Base-by-base conservation (phyloP, 2,797 vertebrate species). In the Gorsachius magnificus region DNA sequence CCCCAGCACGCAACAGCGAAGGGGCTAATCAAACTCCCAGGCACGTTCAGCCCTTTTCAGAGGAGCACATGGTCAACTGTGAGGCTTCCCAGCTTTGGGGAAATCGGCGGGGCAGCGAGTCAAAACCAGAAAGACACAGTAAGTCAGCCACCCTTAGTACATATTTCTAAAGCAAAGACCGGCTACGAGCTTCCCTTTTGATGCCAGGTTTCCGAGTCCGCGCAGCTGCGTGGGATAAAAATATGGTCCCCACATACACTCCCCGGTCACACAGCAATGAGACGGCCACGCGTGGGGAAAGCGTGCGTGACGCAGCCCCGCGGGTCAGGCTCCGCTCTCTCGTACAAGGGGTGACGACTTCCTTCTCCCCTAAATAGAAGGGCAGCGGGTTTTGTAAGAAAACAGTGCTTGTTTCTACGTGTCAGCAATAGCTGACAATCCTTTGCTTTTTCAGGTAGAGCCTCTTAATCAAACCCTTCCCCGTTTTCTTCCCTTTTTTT, bases 281-380 rank as follows among this genome's bases (percentile, higher is more conserved):
- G 68, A 31, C 1, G 6, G 28, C 26, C 48, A 16, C 2, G 11
- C 3, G 68, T 7, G 31, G 36, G 58, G 31, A 25, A 53, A 45
- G 16, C 0, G 11, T 15, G 60, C 48, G 4, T 0, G 3, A 36
- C 45, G 7, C 26, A 35, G 38, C 48, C 25, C 45, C 18, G 12
- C 14, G 21, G 38, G 36, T 26, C 36, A 51, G 56, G 66, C 66
- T 82, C 66, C 8, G 3, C 10, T 6, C 25, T 13, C 36, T n/a
- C 10, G 1, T n/a, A 24, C 28, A 46, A n/a, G 46, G 38, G 33
- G 31, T 54, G 50, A 12, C 2, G 12, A 18, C 38, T 28, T 17
- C 58, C 14, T 56, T 45, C 57, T 53, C 33, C 33, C 16, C 11
- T 5, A 20, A 66, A 36, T 2, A 71, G 5, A 33, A 14, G 26